Evolutionary conservation across 2,113 vertebrate species (phyloP).

Genomic region (Amblyornis subalaris): DNA sequence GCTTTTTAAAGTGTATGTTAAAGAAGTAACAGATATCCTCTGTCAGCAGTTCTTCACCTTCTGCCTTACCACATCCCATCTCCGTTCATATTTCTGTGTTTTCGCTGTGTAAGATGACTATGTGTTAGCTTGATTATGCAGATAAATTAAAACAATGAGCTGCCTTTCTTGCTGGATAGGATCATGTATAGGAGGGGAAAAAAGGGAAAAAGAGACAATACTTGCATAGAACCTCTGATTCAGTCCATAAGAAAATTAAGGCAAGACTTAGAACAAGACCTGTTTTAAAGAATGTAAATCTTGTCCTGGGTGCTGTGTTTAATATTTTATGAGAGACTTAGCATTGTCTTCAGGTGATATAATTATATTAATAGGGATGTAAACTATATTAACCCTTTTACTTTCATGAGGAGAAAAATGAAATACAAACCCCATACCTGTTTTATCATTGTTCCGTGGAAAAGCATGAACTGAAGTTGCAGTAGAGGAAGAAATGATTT

Average conservation of each 20-base stretch:
- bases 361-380: not conserved
- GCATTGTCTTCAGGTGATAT: not conserved
- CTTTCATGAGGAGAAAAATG: not conserved
- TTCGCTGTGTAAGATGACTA: not conserved
- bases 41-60: not conserved
- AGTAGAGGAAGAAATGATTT: not conserved
- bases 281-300: not conserved
- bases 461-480: not conserved
- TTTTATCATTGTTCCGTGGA: not conserved
- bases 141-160: not conserved
- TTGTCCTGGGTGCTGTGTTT: not conserved
- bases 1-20: not conserved
- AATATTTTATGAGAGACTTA: not conserved
- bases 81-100: not conserved
- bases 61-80: not conserved
- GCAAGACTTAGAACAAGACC: not conserved
- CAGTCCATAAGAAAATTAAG: not conserved
- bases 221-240: not conserved
- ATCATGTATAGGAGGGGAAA: not conserved
- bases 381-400: not conserved
- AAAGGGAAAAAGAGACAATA: not conserved
- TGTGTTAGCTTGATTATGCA: not conserved
- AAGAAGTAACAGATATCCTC: not conserved
- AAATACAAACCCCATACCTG: not conserved
- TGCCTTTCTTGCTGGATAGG: not conserved